Evolutionary conservation across 1,140 invertebrate species (phyloP), one percentile per base, ranked within the genome.

Genomic region (Drosophila takahashii): DNA sequence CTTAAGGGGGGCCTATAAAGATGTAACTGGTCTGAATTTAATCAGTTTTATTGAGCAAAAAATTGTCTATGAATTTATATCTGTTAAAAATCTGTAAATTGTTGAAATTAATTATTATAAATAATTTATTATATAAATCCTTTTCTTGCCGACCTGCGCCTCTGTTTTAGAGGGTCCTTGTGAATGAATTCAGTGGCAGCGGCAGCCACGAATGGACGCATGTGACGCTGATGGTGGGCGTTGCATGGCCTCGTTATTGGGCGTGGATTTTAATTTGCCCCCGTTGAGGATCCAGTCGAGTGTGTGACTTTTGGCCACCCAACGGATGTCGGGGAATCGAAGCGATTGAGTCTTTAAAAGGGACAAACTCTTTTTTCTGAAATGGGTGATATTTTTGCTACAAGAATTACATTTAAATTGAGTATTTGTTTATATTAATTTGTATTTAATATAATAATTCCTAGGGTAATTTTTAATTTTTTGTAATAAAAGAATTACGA

Each of bases 211-310:
- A 77, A 84, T 84, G 80, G 81, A 77, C 77, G 72, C 77, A 86
- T 86, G 73, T 85, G 81, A 69, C 61, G 41, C 50, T 60, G 70
- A 59, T 44, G 70, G 52, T 54, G 64, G 66, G 66, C 64, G 66
- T 54, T 62, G 62, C 62, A 36, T 65, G 75, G 56, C 81, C 81
- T 69, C 64, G 54, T 77, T 84, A 74, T 85, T 72, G 53, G 59
- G 66, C 67, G 81, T 81, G 81, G 69, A 56, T 86, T 75, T 80
- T 79, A 69, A 79, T 79, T 79, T 79, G 77, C 54, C 61, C 69
- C 54, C 41, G 45, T 41, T 58, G 57, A 39, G 27, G 34, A 32
- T 58, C 27, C 52, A 66, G 47, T 52, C 44, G 47, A 58, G 60
- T 73, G 75, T 57, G 52, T 70, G 59, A 75, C 69, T 75, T 79